These are phyloP conservation scores for Nautilus pompilius DNA, from an alignment of 1,140 invertebrate genomes.

Conservation along the genomic window DNA sequence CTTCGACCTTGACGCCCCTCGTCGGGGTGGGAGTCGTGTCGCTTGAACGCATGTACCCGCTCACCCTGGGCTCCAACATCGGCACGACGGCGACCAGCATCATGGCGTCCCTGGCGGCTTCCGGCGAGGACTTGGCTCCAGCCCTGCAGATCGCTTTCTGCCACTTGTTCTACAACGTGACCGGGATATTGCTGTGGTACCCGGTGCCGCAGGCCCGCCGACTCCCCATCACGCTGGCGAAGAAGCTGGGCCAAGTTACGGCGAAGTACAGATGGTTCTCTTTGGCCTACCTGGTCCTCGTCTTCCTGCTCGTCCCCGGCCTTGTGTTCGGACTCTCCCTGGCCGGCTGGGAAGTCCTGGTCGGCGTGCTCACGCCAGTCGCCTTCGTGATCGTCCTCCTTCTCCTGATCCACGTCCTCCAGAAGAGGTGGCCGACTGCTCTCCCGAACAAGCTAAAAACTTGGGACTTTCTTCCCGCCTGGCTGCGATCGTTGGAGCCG, in stretches of 20 bases:
- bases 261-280: constrained; percentile 63
- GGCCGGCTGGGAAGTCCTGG: constrained; percentile 38
- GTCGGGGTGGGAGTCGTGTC: constrained; percentile 64
- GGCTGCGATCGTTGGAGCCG: constrained; percentile 32
- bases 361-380: constrained; percentile 28
- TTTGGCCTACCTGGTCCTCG: constrained; percentile 59
- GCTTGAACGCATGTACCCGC: constrained; percentile 63
- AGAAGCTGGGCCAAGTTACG: constrained; percentile 58
- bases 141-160: constrained; percentile 64
- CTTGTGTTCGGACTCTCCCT: constrained; percentile 56
- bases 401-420: constrained; percentile 36
- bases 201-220: constrained; percentile 60
- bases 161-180: constrained; percentile 50
- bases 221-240: constrained; percentile 60
- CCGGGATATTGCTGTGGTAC: constrained; percentile 62
- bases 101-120: constrained; percentile 60
- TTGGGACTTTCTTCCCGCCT: constrained; percentile 43
- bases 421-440: constrained; percentile 22
- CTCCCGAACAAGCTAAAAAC: constrained; percentile 33
- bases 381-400: constrained; percentile 26
- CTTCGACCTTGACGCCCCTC: constrained; percentile 64
- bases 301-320: constrained; percentile 60
- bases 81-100: constrained; percentile 65
- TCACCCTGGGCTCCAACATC: constrained; percentile 64
- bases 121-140: constrained; percentile 41